A percentile compares a stretch with the other conserved stretches of the same genome.
phyloP scores from a whole-genome alignment of 2,888 invertebrate species.

The Morinoia aosen region DNA sequence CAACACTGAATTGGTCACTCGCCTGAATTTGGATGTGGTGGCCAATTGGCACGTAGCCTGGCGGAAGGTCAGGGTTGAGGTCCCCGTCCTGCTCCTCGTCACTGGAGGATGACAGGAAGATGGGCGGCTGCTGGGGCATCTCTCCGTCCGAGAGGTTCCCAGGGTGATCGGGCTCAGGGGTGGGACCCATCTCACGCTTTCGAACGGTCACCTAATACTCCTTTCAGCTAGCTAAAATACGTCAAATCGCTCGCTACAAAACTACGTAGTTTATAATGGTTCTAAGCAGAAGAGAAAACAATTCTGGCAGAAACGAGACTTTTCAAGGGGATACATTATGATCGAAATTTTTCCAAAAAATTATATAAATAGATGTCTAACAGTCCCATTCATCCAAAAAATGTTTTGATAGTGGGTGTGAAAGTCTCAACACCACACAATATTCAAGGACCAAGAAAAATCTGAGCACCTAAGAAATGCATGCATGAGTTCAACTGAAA shows the following conservation, averaged over 20 bases:
- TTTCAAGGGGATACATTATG: neutral
- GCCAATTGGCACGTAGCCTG: slow-evolving; percentile 39
- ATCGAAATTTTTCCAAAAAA: no score
- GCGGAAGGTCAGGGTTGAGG: neutral
- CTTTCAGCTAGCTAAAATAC: neutral
- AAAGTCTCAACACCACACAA: neutral
- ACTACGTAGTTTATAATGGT: neutral
- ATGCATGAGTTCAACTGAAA: neutral
- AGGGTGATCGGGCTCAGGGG: neutral
- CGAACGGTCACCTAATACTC: neutral
- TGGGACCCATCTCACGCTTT: slow-evolving; percentile 14
- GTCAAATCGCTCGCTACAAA: neutral
- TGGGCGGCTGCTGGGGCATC: slow-evolving; percentile 43
- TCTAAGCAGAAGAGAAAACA: neutral
- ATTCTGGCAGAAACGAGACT: neutral
- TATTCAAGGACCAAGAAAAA: no score
- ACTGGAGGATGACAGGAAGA: slow-evolving; percentile 27
- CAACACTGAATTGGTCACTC: neutral
- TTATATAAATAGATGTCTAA: neutral
- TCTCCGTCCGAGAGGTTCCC: slow-evolving; percentile 36
- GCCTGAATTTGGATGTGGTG: slow-evolving; percentile 35
- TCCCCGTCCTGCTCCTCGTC: slow-evolving; percentile 23
- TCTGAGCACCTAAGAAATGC: no score
- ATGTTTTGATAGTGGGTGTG: neutral
- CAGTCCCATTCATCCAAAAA: neutral